Conservation (phyloP, 92 coral and sea anemone species). For the Epizoanthus ramosus region DNA sequence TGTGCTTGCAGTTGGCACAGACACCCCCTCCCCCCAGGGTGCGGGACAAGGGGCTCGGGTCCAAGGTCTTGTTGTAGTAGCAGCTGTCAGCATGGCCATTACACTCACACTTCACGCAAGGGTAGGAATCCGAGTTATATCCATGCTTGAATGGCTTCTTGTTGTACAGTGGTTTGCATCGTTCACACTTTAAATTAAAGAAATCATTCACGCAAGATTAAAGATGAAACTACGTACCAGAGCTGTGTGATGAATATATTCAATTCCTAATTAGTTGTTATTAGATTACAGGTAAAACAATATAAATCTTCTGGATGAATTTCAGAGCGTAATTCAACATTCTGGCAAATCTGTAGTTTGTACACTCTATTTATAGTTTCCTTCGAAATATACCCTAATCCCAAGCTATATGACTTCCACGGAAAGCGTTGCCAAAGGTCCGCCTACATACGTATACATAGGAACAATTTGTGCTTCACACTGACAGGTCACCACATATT, state of each 20-base stretch:
- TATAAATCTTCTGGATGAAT: too few relatives aligned
- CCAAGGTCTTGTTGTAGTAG: constrained; percentile 83
- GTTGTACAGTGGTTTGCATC: constrained; percentile 85
- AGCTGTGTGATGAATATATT: background rate
- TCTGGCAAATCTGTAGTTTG: too few relatives aligned
- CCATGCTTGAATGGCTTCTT: constrained; percentile 88
- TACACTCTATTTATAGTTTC: too few relatives aligned
- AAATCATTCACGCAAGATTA: background rate
- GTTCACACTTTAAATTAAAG: constrained; percentile 77
- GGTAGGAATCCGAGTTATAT: constrained; percentile 49
- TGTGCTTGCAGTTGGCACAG: constrained; percentile 85
- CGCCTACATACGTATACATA: too few relatives aligned
- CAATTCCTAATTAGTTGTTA: too few relatives aligned
- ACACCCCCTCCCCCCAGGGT: constrained; percentile 89
- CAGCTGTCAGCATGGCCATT: constrained; percentile 85
- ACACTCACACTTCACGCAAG: constrained; percentile 92
- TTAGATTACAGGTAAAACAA: too few relatives aligned
- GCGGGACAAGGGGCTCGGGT: constrained; percentile 70
- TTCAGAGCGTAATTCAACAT: too few relatives aligned
- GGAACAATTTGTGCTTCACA: too few relatives aligned
- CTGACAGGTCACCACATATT: too few relatives aligned
- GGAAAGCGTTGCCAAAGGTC: too few relatives aligned
- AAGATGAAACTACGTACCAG: background rate
- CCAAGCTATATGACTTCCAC: too few relatives aligned
- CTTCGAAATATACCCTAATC: too few relatives aligned